A percentile compares a stretch with the other conserved stretches of the same genome.
Conservation (phyloP, 2,797 vertebrate genomes). For the Hyperoplus lanceolatus region DNA sequence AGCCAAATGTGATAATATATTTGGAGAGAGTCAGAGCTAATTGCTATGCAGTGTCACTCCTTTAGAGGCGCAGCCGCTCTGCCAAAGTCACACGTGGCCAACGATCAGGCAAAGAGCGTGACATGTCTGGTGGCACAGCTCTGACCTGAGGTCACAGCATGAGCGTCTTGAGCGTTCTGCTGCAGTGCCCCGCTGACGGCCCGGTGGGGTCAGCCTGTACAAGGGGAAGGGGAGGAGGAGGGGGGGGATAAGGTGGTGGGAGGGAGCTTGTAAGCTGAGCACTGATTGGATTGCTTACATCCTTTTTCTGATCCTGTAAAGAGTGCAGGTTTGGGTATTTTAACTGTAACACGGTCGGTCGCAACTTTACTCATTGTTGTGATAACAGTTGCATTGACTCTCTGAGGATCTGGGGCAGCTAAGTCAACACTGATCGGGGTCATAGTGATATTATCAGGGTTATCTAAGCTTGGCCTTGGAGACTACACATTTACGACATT, state of each 20-base stretch:
- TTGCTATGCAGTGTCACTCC: constrained; percentile 71
- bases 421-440: neutral
- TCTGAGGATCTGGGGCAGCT: neutral
- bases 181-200: constrained; percentile 68
- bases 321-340: constrained; percentile 2
- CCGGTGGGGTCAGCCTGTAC: constrained; percentile 58
- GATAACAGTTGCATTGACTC: neutral
- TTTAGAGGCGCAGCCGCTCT: constrained; percentile 60
- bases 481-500: neutral
- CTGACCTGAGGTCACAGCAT: constrained; percentile 77
- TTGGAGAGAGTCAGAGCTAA: constrained; percentile 57
- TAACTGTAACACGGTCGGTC: neutral
- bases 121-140: constrained; percentile 80
- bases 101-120: constrained; percentile 76
- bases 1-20: constrained; percentile 74
- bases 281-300: constrained; percentile 38
- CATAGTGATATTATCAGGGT: neutral
- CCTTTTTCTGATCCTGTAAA: constrained; percentile 9
- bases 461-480: neutral
- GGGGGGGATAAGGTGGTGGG: constrained; percentile 25
- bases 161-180: constrained; percentile 67
- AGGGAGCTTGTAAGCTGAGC: constrained; percentile 2
- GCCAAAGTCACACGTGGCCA: constrained; percentile 74
- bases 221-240: constrained; percentile 38
- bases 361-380: neutral